A percentile compares a stretch with the other conserved stretches of the same genome.
phyloP scores from a whole-genome alignment of 2,888 invertebrate species.

The Standfussiana lucernea region DNA sequence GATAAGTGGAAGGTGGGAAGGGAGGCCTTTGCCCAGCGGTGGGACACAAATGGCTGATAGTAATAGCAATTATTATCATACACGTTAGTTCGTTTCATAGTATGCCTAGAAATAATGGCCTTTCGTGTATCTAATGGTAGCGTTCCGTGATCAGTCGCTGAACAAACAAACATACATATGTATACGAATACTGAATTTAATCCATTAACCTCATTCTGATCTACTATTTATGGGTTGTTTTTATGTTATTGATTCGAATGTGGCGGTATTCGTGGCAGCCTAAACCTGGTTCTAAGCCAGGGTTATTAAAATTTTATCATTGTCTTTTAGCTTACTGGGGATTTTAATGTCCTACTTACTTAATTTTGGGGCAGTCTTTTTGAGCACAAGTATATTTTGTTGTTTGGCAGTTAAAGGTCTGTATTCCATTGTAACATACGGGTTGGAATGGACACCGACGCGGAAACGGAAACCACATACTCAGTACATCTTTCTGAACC shows the following conservation, averaged over 20 bases:
- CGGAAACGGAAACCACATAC: no score
- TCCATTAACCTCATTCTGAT: conserved; percentile 21
- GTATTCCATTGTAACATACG: neutral
- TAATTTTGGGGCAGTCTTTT: neutral
- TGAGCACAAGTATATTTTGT: neutral
- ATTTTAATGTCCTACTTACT: neutral
- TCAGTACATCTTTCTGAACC: no score
- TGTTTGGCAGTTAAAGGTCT: neutral
- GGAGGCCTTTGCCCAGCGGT: no score
- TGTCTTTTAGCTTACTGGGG: neutral
- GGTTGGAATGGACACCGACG: no score
- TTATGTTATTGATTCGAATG: conserved; percentile 11
- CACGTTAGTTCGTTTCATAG: conserved; percentile 21
- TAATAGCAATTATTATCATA: no score
- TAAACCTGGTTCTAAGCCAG: neutral
- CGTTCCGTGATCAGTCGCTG: conserved; percentile 32
- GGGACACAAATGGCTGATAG: no score
- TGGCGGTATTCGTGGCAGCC: neutral
- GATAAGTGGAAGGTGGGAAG: no score
- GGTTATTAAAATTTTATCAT: neutral
- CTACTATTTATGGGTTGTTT: neutral
- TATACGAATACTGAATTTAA: conserved; percentile 5
- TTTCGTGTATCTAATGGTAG: conserved; percentile 41
- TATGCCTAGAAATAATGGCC: conserved; percentile 7
- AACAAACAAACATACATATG: conserved; percentile 4